Evolutionary conservation across 2,113 vertebrate species (phyloP), one percentile per base, ranked within the genome.

Genomic region (Vicugna pacos): DNA sequence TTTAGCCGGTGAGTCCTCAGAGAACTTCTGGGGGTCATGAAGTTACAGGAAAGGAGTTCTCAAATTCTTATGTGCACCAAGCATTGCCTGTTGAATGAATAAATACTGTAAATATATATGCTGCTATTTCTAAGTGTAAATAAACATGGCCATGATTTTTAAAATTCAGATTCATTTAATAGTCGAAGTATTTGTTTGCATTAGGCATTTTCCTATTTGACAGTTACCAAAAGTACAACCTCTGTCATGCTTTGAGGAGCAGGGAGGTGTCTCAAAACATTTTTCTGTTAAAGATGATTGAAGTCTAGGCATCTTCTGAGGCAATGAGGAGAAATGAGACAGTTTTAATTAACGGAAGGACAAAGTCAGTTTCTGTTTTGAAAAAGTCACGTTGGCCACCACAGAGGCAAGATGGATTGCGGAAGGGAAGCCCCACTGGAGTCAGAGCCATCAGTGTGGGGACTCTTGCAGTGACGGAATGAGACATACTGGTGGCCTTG

Each of bases 91-190:
- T 32, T 86, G 56, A 82, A 38, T 65, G 35, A 77, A 86, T 48
- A 81, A 85, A 82, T 54, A 82, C 67, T 83, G 26, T 42, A 86
- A 58, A 94, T 60, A 72, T 38, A 42, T 16, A 75, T 3, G 16
- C 28, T 85, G 56, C 48, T 93, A 92, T 82, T 91, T 97, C 92
- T 14, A 77, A 72, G 60, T 62, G 5, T 84, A 89, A 94, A 95
- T 86, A 95, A 89, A 96, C 87, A 83, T 73, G 73, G 9, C 60
- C n/a, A 24, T 69, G 58, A 26, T 67, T 79, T 96, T 79, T 32
- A 12, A 92, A 92, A 87, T 86, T 73, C 22, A 19, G 42, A 62
- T 54, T 48, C 69, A 87, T 77, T 92, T 79, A 60, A 56, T 77
- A 96, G 42, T 72, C 56, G 15, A 56, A 38, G 73, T 38, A 62